These are phyloP conservation scores for Diarsia dahlii DNA, from an alignment of 2,888 invertebrate species.

Conservation along the genomic window DNA sequence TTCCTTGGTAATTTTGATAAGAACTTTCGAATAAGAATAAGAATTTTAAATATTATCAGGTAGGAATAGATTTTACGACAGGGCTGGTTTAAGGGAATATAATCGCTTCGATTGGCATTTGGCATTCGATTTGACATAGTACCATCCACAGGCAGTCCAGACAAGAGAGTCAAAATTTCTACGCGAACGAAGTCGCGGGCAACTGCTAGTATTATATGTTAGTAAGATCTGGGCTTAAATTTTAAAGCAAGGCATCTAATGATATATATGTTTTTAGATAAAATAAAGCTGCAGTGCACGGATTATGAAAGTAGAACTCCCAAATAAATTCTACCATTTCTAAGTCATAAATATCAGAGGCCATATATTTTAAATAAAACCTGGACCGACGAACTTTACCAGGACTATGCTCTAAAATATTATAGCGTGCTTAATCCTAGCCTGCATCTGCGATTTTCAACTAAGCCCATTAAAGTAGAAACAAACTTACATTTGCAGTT, in stretches of 20 bases:
- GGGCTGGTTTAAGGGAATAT: no score
- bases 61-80: no score
- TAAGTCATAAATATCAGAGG: slow-evolving; percentile 49
- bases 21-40: no score
- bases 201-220: no score
- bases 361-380: slow-evolving; percentile 47
- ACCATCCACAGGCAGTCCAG: no score
- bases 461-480: slow-evolving; percentile 62
- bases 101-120: no score
- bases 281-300: neutral
- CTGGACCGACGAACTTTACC: slow-evolving; percentile 44
- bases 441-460: slow-evolving; percentile 63
- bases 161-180: no score
- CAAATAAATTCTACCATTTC: slow-evolving; percentile 31
- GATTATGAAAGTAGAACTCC: slow-evolving; percentile 20
- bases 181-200: no score
- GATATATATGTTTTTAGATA: neutral
- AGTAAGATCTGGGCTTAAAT: neutral
- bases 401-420: slow-evolving; percentile 60
- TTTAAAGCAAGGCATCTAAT: neutral
- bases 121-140: no score
- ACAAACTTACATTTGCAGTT: slow-evolving; percentile 49
- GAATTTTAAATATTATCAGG: no score
- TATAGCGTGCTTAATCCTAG: slow-evolving; percentile 61
- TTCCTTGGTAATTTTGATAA: neutral